These are phyloP conservation scores for Drosophila elegans DNA, from an alignment of 1,140 invertebrate species.

Conservation along the genomic window DNA sequence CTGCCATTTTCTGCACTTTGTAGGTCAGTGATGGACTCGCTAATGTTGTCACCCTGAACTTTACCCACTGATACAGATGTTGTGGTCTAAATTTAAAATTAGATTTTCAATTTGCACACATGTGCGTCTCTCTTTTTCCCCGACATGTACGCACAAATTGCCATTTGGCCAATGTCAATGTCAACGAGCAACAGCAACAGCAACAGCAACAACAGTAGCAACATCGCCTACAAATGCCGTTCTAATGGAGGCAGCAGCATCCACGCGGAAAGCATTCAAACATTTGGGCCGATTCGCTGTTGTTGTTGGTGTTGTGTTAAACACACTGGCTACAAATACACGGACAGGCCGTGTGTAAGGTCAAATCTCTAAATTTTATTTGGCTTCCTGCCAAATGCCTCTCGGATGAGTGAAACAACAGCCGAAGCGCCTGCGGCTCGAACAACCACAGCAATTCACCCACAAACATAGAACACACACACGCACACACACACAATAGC, in stretches of 20 bases:
- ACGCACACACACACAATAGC: conserved; percentile 7
- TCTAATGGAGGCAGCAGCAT: conserved; percentile 75
- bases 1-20: conserved; percentile 8
- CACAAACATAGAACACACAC: conserved; percentile 8
- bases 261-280: conserved; percentile 74
- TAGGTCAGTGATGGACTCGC: conserved; percentile 39
- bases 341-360: conserved; percentile 57
- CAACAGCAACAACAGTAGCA: conserved; percentile 37
- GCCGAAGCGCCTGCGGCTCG: conserved; percentile 54
- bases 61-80: conserved; percentile 76
- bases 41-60: conserved; percentile 57
- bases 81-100: conserved; percentile 62
- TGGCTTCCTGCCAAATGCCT: conserved; percentile 76
- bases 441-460: conserved; percentile 33
- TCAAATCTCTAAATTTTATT: conserved; percentile 80
- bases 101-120: conserved; percentile 55
- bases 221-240: conserved; percentile 64
- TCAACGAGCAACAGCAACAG: conserved; percentile 58
- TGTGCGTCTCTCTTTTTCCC: no score
- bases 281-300: conserved; percentile 53
- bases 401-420: conserved; percentile 73
- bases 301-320: conserved; percentile 15
- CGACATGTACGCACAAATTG: conserved; percentile 62
- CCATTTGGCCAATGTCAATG: conserved; percentile 79
- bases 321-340: conserved; percentile 29